Evolutionary conservation across 30 jellyfish, hydroid and myxozoan genomes (phyloP).

Genomic region (Hydractinia symbiolongicarpus): DNA sequence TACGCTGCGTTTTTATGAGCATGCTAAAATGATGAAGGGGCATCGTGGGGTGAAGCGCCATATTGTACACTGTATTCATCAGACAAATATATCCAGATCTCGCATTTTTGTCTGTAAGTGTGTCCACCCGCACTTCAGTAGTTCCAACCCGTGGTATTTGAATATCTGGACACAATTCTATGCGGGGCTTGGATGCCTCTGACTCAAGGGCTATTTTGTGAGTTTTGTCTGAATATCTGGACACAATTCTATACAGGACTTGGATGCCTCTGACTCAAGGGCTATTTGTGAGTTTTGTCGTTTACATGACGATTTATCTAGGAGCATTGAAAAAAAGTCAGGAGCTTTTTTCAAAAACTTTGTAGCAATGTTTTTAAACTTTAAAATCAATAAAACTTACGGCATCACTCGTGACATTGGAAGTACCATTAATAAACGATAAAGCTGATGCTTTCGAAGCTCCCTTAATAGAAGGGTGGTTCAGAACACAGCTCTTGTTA

Average conservation of each 20-base stretch:
- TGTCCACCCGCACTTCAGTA: conserved; percentile 29
- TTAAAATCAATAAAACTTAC: conserved; percentile 8
- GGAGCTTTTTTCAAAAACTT: no score
- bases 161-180: not conserved
- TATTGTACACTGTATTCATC: conserved; percentile 20
- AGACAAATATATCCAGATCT: conserved; percentile 9
- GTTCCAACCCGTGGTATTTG: not conserved
- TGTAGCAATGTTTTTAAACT: not conserved
- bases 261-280: no score
- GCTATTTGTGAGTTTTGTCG: no score
- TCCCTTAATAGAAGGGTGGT: conserved; percentile 23
- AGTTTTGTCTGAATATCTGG: no score
- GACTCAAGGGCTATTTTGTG: not conserved
- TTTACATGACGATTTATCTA: not conserved
- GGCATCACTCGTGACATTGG: conserved; percentile 27
- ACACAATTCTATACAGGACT: no score
- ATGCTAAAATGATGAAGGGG: conserved; percentile 25
- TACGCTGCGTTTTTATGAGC: conserved; percentile 22
- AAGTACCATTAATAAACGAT: conserved; percentile 38
- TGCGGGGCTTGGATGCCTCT: not conserved
- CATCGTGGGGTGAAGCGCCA: conserved; percentile 47
- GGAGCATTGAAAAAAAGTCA: no score
- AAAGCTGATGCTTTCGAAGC: conserved; percentile 24
- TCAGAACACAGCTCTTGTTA: not conserved
- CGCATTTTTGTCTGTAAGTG: not conserved